Evolutionary conservation across 2,113 vertebrate genomes (phyloP).

Genomic region (Saiga tatarica): DNA sequence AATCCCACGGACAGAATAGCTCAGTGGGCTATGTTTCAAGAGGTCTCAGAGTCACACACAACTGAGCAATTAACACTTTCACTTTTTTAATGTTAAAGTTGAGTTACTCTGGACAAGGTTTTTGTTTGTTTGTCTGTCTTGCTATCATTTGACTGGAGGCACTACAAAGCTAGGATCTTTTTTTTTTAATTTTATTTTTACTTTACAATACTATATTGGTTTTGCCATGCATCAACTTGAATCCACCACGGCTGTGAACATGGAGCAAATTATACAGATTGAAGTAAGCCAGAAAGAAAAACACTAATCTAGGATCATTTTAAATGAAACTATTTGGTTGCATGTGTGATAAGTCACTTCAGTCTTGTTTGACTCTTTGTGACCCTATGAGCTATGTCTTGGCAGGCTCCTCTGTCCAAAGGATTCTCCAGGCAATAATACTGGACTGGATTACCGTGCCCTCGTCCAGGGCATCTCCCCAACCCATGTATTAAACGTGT

Average conservation of each 20-base stretch:
- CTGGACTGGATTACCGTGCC: accelerated
- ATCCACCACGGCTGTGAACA: too few species aligned
- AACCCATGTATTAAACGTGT: background rate
- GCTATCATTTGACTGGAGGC: background rate
- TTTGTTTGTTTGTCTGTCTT: background rate
- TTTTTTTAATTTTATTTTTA: too few species aligned
- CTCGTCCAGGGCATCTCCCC: accelerated
- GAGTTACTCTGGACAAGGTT: background rate
- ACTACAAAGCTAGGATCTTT: background rate
- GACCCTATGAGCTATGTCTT: background rate
- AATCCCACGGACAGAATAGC: background rate
- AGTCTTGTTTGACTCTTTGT: background rate
- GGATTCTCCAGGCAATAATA: background rate
- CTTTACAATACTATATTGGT: too few species aligned
- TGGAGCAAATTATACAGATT: too few species aligned
- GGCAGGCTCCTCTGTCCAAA: background rate
- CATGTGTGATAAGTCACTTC: background rate
- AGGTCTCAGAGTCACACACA: background rate
- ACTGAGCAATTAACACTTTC: background rate
- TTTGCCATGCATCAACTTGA: too few species aligned
- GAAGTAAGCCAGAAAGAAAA: too few species aligned
- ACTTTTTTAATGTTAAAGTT: background rate
- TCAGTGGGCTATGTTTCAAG: background rate
- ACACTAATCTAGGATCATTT: background rate
- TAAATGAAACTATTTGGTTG: background rate